Conservation (phyloP, 2,888 invertebrate genomes). For the Perithous albicinctus region DNA sequence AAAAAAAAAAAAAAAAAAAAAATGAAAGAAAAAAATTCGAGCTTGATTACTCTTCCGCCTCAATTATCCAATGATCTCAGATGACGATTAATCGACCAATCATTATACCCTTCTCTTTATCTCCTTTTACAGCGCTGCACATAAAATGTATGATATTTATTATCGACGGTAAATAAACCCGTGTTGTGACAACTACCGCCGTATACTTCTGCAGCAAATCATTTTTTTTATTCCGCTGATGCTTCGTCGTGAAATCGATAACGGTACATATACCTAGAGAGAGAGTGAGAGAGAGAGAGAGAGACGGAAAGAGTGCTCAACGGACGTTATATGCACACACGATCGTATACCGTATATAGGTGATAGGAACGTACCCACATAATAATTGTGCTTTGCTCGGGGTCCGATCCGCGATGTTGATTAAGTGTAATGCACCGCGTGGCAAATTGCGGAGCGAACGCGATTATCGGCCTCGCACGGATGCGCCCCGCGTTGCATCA, state of each 20-base stretch:
- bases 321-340: neutral
- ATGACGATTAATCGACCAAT: slow-evolving; percentile 7
- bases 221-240: slow-evolving; percentile 22
- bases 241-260: slow-evolving; percentile 36
- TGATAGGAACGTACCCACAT: slow-evolving; percentile 44
- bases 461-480: slow-evolving; percentile 57
- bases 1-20: neutral
- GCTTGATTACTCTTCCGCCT: neutral
- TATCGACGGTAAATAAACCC: slow-evolving; percentile 43
- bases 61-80: slow-evolving; percentile 3
- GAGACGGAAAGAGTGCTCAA: slow-evolving; percentile 7
- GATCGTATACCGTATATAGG: neutral
- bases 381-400: slow-evolving; percentile 60
- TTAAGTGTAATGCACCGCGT: slow-evolving; percentile 66
- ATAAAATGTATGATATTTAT: slow-evolving; percentile 18
- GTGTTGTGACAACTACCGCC: slow-evolving; percentile 12
- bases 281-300: too few species aligned
- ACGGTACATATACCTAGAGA: too few species aligned
- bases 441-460: slow-evolving; percentile 62
- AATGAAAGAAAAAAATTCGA: neutral
- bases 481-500: slow-evolving; percentile 18
- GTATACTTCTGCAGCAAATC: neutral
- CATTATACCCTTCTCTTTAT: neutral
- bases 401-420: slow-evolving; percentile 61
- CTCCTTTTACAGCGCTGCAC: neutral